Evolutionary conservation across 2,888 invertebrate species (phyloP), one percentile per base, ranked within the genome.

Genomic region (Ophion slaviceki): DNA sequence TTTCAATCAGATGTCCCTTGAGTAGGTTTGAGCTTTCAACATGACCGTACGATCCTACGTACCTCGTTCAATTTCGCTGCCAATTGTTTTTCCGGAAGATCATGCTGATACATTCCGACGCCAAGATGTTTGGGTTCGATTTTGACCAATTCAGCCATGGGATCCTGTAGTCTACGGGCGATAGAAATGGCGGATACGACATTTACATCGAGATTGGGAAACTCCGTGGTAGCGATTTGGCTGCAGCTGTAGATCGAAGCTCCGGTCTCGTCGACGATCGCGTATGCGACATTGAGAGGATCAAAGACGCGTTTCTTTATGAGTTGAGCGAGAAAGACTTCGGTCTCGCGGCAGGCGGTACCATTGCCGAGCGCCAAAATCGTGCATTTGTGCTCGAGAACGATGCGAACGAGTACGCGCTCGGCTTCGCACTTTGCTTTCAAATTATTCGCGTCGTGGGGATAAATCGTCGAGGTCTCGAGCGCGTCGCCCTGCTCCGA

Each of bases 91-190:
- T 97, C 96, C 10, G 97, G 96, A 36, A 99, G 95, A 92, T 99
- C 99, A 91, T 98, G 98, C 94, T 99, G 97, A 92, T 99, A 99
- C 96, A 98, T 97, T n/a, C 99, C 99, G 5, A 99, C 97, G 0
- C 99, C 99, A 86, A 99, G 95, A 94, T 98, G 97, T 90, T 97
- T 97, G 0, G 99, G 98, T 86, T 99, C 98, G 14, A 99, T 97
- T 95, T 99, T 99, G 0, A 99, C 98, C 84, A 98, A 95, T 94
- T 99, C 99, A 64, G 97, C 97, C 84, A 99, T 94, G 0, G 99
- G 99, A 94, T 99, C 98, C 92, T 98, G 96, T 0, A 99, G 95
- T 91, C 99, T 95, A 91, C 99, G 95, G 0, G 98, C 98, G 87
- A 99, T 97, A 0, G 97, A 97, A 72, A 97, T 95, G 90, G 95